Percentiles rank a stretch among this genome's conserved stretches.
phyloP scores from a whole-genome alignment of 2,797 vertebrate genomes.

The Coregonus sp. region DNA sequence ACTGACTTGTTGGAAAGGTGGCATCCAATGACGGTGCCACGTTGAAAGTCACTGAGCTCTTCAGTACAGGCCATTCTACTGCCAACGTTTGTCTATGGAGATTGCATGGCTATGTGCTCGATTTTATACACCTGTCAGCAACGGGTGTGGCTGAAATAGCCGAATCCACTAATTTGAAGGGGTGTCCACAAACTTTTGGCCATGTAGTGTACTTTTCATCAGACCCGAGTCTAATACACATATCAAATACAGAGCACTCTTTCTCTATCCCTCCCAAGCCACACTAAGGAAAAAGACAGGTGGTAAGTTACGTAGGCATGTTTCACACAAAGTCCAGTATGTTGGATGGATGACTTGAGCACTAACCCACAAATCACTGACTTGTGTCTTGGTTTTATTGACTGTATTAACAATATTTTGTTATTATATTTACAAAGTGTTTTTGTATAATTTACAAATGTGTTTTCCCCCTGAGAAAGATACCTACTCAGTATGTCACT shows the following conservation, averaged over 20 bases:
- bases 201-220: background rate
- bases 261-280: conserved; percentile 73
- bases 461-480: background rate
- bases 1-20: too few relatives aligned
- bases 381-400: background rate
- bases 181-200: too few relatives aligned
- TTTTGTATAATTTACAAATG: background rate
- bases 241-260: conserved; percentile 6
- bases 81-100: too few relatives aligned
- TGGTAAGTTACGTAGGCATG: conserved; percentile 79
- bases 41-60: too few relatives aligned
- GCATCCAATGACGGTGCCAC: too few relatives aligned
- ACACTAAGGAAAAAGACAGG: conserved; percentile 98
- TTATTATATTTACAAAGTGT: background rate
- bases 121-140: too few relatives aligned
- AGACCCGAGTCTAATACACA: background rate
- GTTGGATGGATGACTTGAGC: conserved; percentile 14
- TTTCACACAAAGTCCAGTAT: conserved; percentile 28
- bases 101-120: too few relatives aligned
- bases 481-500: background rate
- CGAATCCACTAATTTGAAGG: too few relatives aligned
- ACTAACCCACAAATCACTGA: background rate
- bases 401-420: background rate
- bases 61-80: too few relatives aligned
- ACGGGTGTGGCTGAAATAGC: too few relatives aligned